phyloP scores from a whole-genome alignment of 1,140 invertebrate genomes.

The Nasonia longicornis region DNA sequence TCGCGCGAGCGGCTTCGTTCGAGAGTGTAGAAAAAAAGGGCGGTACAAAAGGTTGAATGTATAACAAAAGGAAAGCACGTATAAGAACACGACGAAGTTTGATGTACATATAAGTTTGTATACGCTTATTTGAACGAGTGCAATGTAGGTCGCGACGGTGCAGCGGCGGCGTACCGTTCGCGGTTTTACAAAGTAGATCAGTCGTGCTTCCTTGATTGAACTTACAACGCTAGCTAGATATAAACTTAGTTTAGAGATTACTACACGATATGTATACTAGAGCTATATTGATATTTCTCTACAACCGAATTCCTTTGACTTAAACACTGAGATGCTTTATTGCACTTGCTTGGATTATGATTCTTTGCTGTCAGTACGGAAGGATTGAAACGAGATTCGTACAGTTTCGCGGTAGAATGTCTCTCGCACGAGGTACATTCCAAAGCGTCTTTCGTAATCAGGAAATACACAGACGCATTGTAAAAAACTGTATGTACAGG shows the following conservation, averaged over 20 bases:
- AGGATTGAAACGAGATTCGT: too few species aligned
- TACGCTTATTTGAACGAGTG: constrained; percentile 5
- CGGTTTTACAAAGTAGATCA: constrained; percentile 6
- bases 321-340: neutral
- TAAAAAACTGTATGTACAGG: neutral
- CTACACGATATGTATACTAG: too few species aligned
- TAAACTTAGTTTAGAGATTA: neutral
- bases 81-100: neutral
- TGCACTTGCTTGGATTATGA: constrained; percentile 11
- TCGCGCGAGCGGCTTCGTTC: neutral
- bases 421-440: too few species aligned
- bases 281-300: neutral
- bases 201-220: neutral
- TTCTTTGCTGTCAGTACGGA: neutral
- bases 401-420: too few species aligned
- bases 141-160: neutral
- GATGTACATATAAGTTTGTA: neutral
- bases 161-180: neutral
- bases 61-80: neutral
- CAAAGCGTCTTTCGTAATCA: too few species aligned
- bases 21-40: neutral
- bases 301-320: constrained; percentile 20
- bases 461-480: neutral
- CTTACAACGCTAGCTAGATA: neutral
- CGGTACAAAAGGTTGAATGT: neutral